Base-by-base conservation (phyloP, 1,140 invertebrate genomes). In the Aphelinus atriplicis region DNA sequence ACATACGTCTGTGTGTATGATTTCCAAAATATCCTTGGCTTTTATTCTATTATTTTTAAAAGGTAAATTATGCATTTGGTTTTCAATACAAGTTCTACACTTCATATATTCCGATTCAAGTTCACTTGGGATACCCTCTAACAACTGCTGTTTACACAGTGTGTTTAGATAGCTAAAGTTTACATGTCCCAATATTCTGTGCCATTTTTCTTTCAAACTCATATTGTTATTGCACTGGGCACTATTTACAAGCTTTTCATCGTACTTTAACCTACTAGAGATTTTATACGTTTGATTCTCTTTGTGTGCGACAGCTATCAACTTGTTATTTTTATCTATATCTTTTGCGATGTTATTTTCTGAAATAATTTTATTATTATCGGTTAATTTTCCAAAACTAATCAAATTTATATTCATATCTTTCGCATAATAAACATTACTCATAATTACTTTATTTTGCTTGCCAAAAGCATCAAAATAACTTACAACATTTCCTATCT, bases 151-250 rank as follows among this genome's bases (percentile, higher is more conserved):
- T 75, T 64, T 73, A 61, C 73, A 75, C 9, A 81, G 43, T 61
- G 5, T 78, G 47, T 77, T 75, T 56, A 81, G 69, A 75, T 81
- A 81, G 45, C 73, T 65, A 71, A 81, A 81, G 43, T 63, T 63
- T 6, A 53, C 51, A 48, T 63, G 61, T 7, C 61, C 45, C 58
- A 81, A 56, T 7, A 65, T 56, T 5, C 76, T 66, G 69, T 81
- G 76, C 77, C 77, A 79, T 60, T 78, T 79, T 57, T 81, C 78
- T 72, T 79, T 77, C 56, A 61, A 57, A 45, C 58, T 77, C 45
- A 73, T 73, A 2, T 73, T 64, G 43, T 60, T 77, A 4, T 69
- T 61, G 50, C 50, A 50, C 74, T 70, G 50, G n/a, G 48, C 47
- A 26, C 2, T 45, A 53, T 71, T 71, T n/a, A 74, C 62, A 26